Evolutionary conservation across 1,140 invertebrate genomes (phyloP).

Genomic region (Drosophila busckii): DNA sequence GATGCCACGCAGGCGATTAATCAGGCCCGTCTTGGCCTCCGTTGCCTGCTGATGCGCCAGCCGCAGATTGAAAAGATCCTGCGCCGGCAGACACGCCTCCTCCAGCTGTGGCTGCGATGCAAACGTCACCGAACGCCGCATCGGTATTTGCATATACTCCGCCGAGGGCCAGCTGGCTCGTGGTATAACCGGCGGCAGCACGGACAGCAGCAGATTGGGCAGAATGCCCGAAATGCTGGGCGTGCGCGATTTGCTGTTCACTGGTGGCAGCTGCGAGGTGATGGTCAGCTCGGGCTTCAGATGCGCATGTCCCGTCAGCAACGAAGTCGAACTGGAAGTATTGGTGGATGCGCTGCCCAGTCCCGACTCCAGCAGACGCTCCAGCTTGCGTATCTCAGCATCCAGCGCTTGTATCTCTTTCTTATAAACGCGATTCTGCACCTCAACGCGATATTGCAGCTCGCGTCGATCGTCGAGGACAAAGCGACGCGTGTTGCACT

Average conservation of each 20-base stretch:
- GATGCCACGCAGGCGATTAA: conserved; percentile 79
- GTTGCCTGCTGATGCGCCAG: conserved; percentile 80
- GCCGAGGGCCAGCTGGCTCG: conserved; percentile 87
- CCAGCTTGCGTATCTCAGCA: conserved; percentile 87
- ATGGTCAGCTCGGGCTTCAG: conserved; percentile 79
- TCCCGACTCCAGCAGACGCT: conserved; percentile 83
- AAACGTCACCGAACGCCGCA: conserved; percentile 81
- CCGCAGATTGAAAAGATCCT: conserved; percentile 81
- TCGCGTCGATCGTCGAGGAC: conserved; percentile 87
- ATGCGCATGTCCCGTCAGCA: conserved; percentile 79
- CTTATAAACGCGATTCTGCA: conserved; percentile 93
- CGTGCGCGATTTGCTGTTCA: conserved; percentile 79
- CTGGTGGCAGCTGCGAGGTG: conserved; percentile 18
- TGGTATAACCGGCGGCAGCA: conserved; percentile 86
- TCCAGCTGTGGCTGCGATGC: conserved; percentile 86
- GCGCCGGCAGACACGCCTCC: conserved; percentile 78
- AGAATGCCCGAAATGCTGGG: conserved; percentile 85
- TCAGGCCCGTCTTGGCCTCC: conserved; percentile 81
- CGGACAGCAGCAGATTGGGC: conserved; percentile 85
- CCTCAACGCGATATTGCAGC: conserved; percentile 90
- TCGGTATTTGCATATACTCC: conserved; percentile 81
- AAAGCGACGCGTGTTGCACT: conserved; percentile 91
- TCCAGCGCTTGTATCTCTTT: conserved; percentile 90
- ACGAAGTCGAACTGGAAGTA: conserved; percentile 81
- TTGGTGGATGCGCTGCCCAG: conserved; percentile 81